phyloP scores from a whole-genome alignment of 2,113 vertebrate genomes.

The Promerops cafer region DNA sequence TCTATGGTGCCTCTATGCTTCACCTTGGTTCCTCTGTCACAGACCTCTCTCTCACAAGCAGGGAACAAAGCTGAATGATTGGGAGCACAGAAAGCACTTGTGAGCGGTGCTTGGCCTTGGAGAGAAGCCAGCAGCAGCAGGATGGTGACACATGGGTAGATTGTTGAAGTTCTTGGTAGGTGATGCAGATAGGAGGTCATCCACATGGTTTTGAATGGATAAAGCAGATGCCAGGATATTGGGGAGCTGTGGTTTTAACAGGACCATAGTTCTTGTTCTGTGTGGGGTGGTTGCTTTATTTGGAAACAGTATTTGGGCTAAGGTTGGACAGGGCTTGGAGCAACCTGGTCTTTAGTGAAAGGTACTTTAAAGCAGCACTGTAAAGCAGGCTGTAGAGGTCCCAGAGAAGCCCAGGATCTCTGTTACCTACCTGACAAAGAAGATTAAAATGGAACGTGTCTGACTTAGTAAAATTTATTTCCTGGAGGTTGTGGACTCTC shows the following conservation, averaged over 20 bases:
- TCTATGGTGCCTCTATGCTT: background rate
- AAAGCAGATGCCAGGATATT: background rate
- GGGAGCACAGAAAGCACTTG: background rate
- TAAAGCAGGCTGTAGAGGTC: background rate
- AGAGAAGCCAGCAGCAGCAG: background rate
- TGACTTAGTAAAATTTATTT: background rate
- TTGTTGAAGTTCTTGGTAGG: background rate
- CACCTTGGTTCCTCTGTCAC: background rate
- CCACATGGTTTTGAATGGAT: background rate
- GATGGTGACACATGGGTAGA: background rate
- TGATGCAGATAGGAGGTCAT: background rate
- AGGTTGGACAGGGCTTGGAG: background rate
- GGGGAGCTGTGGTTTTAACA: background rate
- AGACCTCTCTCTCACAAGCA: background rate
- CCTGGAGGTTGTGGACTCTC: background rate
- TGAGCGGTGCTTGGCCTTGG: background rate
- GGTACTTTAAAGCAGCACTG: background rate
- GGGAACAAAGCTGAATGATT: background rate
- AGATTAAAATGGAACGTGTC: background rate
- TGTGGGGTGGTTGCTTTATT: background rate
- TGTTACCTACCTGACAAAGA: background rate
- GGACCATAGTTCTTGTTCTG: background rate
- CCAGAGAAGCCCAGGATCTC: background rate
- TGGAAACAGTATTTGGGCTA: background rate
- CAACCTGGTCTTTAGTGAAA: fast-evolving